Evolutionary conservation across 2,797 vertebrate species (phyloP).

Genomic region (Simalia tracyae): DNA sequence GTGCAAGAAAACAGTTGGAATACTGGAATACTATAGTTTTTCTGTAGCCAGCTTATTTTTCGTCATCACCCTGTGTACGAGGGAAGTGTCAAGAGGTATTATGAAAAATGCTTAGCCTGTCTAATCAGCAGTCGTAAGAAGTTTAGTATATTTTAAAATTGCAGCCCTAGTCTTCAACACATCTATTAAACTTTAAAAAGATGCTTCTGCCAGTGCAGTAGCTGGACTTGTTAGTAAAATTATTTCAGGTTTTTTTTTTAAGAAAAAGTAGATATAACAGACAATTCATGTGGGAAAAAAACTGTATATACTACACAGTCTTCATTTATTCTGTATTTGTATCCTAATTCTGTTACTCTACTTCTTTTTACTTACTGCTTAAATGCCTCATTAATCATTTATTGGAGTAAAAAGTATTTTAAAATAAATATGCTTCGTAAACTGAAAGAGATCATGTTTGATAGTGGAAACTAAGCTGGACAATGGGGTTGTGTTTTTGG

Average conservation of each 20-base stretch:
- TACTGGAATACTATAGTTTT: slow-evolving; percentile 64
- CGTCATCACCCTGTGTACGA: slow-evolving; percentile 49
- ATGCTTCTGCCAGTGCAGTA: slow-evolving; percentile 44
- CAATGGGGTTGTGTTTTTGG: background rate
- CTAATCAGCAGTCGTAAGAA: slow-evolving; percentile 23
- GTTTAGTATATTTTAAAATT: slow-evolving; percentile 22
- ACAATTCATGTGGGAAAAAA: background rate
- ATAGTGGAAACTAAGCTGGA: background rate
- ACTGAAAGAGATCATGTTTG: background rate
- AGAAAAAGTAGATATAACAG: background rate
- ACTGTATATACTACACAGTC: background rate
- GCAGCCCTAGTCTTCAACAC: slow-evolving; percentile 23
- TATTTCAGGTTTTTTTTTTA: background rate
- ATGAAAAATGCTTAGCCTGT: slow-evolving; percentile 50
- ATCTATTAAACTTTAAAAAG: slow-evolving; percentile 37
- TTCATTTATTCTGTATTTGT: background rate
- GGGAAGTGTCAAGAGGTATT: slow-evolving; percentile 66
- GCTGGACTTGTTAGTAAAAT: slow-evolving; percentile 30
- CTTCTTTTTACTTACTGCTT: background rate
- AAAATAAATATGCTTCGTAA: background rate
- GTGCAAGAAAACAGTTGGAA: slow-evolving; percentile 71
- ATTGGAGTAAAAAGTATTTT: background rate
- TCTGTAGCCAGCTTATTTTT: slow-evolving; percentile 65
- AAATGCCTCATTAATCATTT: background rate
- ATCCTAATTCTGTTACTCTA: background rate